A percentile compares a stretch with the other conserved stretches of the same genome.
These are phyloP conservation scores for Zaprionus inermis DNA, from an alignment of 1,140 invertebrate species.

Conservation along the genomic window DNA sequence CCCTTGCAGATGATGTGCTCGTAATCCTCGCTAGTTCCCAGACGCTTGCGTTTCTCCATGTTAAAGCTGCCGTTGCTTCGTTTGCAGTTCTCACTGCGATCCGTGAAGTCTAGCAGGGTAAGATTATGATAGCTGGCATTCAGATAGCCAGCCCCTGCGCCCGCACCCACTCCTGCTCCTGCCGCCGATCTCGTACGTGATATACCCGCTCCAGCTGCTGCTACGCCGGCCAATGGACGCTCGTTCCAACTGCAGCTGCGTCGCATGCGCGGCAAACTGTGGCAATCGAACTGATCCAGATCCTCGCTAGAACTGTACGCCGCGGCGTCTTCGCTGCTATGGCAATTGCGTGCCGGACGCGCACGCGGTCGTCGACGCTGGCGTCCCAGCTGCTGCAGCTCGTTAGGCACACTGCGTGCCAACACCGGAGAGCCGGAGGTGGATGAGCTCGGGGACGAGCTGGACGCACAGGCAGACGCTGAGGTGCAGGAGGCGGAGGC, in stretches of 20 bases:
- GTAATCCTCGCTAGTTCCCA: slow-evolving; percentile 51
- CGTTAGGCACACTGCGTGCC: slow-evolving; percentile 61
- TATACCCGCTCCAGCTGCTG: slow-evolving; percentile 45
- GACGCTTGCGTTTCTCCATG: slow-evolving; percentile 56
- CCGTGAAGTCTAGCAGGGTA: slow-evolving; percentile 72
- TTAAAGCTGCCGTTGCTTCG: slow-evolving; percentile 28
- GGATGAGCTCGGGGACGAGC: slow-evolving; percentile 19
- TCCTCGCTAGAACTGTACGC: slow-evolving; percentile 57
- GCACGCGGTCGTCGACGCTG: slow-evolving; percentile 38
- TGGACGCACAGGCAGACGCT: slow-evolving; percentile 9
- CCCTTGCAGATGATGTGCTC: slow-evolving; percentile 75
- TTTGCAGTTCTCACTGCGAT: slow-evolving; percentile 38
- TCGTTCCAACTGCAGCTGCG: slow-evolving; percentile 63
- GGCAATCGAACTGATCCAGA: slow-evolving; percentile 44
- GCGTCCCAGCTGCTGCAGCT: slow-evolving; percentile 67
- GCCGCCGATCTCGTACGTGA: slow-evolving; percentile 9
- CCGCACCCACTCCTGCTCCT: slow-evolving; percentile 10
- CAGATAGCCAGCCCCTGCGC: slow-evolving; percentile 58
- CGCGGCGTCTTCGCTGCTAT: slow-evolving; percentile 35
- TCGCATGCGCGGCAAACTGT: slow-evolving; percentile 51
- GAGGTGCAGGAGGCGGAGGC: neutral
- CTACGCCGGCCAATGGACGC: slow-evolving; percentile 29
- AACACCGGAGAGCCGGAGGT: slow-evolving; percentile 13
- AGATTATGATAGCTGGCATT: slow-evolving; percentile 81
- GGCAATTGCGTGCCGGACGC: slow-evolving; percentile 28